phyloP scores from a whole-genome alignment of 2,797 vertebrate genomes.

The Caiman crocodilus region DNA sequence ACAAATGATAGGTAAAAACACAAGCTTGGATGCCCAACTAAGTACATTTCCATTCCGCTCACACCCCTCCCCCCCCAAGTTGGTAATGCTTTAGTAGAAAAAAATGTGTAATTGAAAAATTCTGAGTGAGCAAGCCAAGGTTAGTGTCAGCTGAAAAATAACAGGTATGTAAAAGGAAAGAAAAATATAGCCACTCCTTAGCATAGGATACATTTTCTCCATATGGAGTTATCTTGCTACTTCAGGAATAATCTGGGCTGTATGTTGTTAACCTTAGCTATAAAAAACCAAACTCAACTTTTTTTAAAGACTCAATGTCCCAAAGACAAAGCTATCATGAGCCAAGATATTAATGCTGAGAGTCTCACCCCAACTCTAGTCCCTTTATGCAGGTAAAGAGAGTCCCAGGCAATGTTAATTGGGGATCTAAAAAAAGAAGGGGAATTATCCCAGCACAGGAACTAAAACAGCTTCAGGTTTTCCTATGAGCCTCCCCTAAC shows the following conservation, averaged over 20 bases:
- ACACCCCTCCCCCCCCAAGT: neutral
- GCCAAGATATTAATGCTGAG: neutral
- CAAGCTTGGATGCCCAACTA: slow-evolving; percentile 11
- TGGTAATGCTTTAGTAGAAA: slow-evolving; percentile 38
- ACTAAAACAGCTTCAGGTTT: neutral
- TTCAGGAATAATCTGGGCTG: slow-evolving; percentile 1
- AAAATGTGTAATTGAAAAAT: neutral
- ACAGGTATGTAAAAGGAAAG: neutral
- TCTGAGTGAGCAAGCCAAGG: neutral
- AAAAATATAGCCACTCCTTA: neutral
- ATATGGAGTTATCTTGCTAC: neutral
- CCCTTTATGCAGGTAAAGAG: neutral
- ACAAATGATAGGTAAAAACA: slow-evolving; percentile 22
- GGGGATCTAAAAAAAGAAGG: neutral
- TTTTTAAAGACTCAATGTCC: neutral
- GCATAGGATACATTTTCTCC: neutral
- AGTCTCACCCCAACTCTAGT: neutral
- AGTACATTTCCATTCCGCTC: slow-evolving; percentile 17
- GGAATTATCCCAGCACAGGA: neutral
- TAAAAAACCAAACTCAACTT: neutral
- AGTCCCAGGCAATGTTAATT: neutral
- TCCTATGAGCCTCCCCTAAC: neutral
- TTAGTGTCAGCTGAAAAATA: neutral
- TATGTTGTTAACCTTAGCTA: neutral
- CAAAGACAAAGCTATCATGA: neutral